These are phyloP conservation scores for Xanthorhoe spadicearia DNA, from an alignment of 2,888 invertebrate species.

Conservation along the genomic window DNA sequence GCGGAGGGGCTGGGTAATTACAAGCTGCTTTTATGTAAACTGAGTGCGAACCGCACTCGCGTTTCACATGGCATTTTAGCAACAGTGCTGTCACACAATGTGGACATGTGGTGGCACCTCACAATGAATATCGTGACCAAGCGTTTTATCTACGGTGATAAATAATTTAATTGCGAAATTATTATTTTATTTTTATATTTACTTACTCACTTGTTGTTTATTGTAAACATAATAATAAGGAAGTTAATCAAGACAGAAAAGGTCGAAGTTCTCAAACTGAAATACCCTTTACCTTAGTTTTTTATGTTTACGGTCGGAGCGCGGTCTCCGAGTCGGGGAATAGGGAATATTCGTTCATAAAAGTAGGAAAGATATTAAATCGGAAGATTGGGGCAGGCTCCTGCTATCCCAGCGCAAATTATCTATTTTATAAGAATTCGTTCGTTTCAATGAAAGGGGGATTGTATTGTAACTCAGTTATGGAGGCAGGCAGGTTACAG, in stretches of 20 bases:
- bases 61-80: not conserved
- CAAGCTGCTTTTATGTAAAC: not conserved
- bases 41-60: not conserved
- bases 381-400: not conserved
- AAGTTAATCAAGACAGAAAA: no score
- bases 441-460: not conserved
- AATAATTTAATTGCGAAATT: no score
- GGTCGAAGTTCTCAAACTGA: not conserved
- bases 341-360: not conserved
- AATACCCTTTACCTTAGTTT: not conserved
- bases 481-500: not conserved
- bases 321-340: not conserved
- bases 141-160: no score
- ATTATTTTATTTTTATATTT: no score
- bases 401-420: not conserved
- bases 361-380: conserved; percentile 1
- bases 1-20: not conserved
- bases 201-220: no score
- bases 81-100: not conserved
- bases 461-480: not conserved
- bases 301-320: not conserved
- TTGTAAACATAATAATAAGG: no score
- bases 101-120: not conserved
- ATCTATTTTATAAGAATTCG: not conserved
- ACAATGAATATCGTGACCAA: not conserved